Conservation (phyloP, 2,113 vertebrate species). For the Thalassarche chlororhynchos region DNA sequence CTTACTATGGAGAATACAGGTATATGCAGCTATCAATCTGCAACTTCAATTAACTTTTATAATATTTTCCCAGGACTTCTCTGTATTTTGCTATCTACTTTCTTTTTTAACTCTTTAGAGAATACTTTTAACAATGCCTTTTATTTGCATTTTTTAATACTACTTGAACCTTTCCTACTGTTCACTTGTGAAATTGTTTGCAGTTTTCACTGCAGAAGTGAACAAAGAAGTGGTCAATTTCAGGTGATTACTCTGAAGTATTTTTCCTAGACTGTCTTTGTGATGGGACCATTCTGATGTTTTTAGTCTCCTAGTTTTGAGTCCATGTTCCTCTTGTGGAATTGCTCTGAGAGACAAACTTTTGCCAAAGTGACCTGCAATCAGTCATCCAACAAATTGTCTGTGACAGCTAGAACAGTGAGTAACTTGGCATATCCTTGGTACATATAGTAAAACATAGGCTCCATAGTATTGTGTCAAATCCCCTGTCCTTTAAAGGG, state of each 20-base stretch:
- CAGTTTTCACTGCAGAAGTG: not conserved
- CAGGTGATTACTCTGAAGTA: not conserved
- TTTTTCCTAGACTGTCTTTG: not conserved
- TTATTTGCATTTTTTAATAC: not conserved
- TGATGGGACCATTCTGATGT: not conserved
- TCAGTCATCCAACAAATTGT: fast-evolving
- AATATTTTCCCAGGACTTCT: not conserved
- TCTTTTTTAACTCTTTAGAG: not conserved
- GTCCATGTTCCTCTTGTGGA: not conserved
- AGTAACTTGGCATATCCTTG: fast-evolving
- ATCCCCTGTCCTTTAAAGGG: not conserved
- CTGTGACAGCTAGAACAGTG: not conserved
- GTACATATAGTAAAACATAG: not conserved
- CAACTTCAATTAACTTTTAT: not conserved
- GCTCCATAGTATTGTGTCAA: not conserved
- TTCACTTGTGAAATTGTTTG: not conserved
- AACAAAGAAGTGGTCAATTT: not conserved
- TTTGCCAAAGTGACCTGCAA: not conserved
- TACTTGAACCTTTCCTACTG: not conserved
- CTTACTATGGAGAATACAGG: not conserved
- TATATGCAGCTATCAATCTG: not conserved
- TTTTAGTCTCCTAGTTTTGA: not conserved
- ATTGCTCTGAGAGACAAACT: not conserved
- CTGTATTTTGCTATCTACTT: not conserved
- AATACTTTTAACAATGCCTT: not conserved